Base-by-base conservation (phyloP, 2,888 invertebrate species). In the Slavum lentiscoides region DNA sequence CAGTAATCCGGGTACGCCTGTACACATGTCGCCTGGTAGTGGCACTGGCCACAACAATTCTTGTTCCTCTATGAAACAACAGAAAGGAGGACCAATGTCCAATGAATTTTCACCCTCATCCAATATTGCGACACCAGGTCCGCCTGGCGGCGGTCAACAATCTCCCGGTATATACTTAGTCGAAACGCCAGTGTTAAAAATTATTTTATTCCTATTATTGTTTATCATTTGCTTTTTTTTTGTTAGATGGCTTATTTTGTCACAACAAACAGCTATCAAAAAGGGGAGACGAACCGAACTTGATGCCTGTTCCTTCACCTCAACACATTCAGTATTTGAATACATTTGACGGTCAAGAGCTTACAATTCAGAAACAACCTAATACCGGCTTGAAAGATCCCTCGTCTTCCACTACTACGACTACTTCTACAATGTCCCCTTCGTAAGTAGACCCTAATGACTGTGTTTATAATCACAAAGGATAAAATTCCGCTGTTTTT, bases 251-350 rank as follows among this genome's bases (percentile, higher is more conserved):
- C 3, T 17, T 81, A 59, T 74, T 67, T 49, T 66, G 81, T 58
- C 73, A 69, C 15, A 81, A 59, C 58, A 81, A 81, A 67, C 64
- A 66, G 58, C 23, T 67, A 21, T 69, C 77, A 49, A 81, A 81
- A 81, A 70, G 73, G 9, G 81, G 89, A 82, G 94, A 94, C 89
- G 94, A 94, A 87, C 93, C 94, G 76, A 96, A 95, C 87, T 89
- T 96, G 86, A 94, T 96, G 93, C 96, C 96, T 83, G 96, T 97
- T 85, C 96, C 97, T 84, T 96, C 96, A 84, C 97, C 97, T 82
- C 96, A 96, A 88, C 96, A 96, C 90, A 96, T 97, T 86, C 95
- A 95, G 85, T 97, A 96, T 89, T 91, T 96, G 86, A 96, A 95
- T 89, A 93, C 95, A 85, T 96, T 97, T 87, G 96, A 97, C 90